Conservation (phyloP, 1,140 invertebrate genomes). For the Tetragnatha versicolor region DNA sequence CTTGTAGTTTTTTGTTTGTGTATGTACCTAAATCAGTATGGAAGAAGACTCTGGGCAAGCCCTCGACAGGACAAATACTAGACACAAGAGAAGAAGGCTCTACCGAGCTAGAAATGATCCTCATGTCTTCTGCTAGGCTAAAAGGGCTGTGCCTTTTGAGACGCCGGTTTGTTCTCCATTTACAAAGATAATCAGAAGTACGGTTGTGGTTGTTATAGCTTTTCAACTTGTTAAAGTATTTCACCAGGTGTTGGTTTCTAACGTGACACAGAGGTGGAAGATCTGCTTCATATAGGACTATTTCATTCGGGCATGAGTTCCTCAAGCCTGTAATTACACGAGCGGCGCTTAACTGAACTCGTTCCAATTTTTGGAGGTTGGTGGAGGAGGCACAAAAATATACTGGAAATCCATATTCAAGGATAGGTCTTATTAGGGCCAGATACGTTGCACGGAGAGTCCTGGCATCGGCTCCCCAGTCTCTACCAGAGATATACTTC, state of each 20-base stretch:
- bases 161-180: neutral
- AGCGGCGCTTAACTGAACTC: neutral
- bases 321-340: neutral
- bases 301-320: neutral
- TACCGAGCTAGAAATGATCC: neutral
- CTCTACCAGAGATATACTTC: neutral
- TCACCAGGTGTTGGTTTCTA: neutral
- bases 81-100: neutral
- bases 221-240: slow-evolving; percentile 5
- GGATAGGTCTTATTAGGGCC: neutral
- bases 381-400: slow-evolving; percentile 1
- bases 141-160: neutral
- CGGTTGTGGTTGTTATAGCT: slow-evolving; percentile 5
- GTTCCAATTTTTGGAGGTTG: neutral
- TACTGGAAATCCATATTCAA: neutral
- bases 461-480: neutral
- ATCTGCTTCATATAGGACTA: neutral
- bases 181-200: slow-evolving; percentile 4
- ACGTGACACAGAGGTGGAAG: slow-evolving; percentile 1
- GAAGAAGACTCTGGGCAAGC: neutral
- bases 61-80: neutral
- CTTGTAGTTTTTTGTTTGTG: slow-evolving; percentile 1
- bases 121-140: neutral
- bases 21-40: neutral
- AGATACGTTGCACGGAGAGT: neutral